phyloP scores from a whole-genome alignment of 2,888 invertebrate species.

The Melitaea athalia region DNA sequence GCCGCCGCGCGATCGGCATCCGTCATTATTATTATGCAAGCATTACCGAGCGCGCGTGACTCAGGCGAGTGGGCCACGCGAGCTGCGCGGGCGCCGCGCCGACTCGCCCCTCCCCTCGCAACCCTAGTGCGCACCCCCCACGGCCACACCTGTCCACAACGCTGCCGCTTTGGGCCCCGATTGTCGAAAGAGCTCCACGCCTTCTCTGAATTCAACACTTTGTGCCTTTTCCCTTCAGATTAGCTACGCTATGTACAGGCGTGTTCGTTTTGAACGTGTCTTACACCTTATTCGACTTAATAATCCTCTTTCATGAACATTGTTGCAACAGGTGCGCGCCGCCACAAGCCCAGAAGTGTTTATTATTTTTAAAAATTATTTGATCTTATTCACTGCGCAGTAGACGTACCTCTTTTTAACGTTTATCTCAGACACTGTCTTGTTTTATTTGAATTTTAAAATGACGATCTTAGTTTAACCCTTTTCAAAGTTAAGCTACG shows the following conservation, averaged over 20 bases:
- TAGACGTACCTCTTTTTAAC: background rate
- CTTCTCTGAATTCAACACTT: slow-evolving; percentile 13
- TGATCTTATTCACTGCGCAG: slow-evolving; percentile 27
- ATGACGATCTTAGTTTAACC: background rate
- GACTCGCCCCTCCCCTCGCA: slow-evolving; percentile 49
- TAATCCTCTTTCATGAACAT: slow-evolving; percentile 47
- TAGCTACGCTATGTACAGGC: slow-evolving; percentile 54
- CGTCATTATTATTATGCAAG: slow-evolving; percentile 83
- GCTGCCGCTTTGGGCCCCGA: slow-evolving; percentile 3
- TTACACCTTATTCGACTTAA: slow-evolving; percentile 58
- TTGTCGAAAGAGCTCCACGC: slow-evolving; percentile 3
- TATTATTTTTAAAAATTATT: slow-evolving; percentile 13
- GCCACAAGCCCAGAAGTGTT: slow-evolving; percentile 10
- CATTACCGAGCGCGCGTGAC: slow-evolving; percentile 82
- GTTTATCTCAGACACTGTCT: background rate
- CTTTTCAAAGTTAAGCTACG: background rate
- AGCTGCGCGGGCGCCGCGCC: slow-evolving; percentile 73
- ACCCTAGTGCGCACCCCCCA: slow-evolving; percentile 51
- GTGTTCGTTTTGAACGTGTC: slow-evolving; percentile 51
- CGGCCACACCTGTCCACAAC: slow-evolving; percentile 49
- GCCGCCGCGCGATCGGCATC: slow-evolving; percentile 83
- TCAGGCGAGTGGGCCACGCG: slow-evolving; percentile 81
- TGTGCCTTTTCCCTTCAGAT: slow-evolving; percentile 46
- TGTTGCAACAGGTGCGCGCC: slow-evolving; percentile 39
- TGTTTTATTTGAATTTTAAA: slow-evolving; percentile 2